phyloP scores from a whole-genome alignment of 35 echinoderm and acorn worm genomes.

The Antedon bifida region DNA sequence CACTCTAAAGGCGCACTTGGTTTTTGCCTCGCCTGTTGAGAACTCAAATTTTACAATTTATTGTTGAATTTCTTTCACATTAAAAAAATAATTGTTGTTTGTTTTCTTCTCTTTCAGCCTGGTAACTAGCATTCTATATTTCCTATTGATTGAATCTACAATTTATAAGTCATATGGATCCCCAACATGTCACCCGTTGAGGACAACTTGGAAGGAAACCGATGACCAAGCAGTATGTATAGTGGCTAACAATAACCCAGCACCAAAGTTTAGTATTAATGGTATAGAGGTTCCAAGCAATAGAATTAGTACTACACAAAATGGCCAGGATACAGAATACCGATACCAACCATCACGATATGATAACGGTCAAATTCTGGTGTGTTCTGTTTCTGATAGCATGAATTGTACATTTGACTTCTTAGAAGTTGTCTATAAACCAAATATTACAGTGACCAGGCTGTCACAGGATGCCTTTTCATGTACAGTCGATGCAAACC shows the following conservation, averaged over 20 bases:
- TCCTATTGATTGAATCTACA: neutral
- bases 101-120: neutral
- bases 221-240: neutral
- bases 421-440: neutral
- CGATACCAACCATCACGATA: neutral
- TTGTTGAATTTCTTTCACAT: too few species aligned
- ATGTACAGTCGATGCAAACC: neutral
- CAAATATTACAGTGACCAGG: neutral
- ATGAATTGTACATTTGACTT: neutral
- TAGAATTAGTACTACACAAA: neutral
- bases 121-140: neutral
- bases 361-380: neutral
- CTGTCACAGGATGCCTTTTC: neutral
- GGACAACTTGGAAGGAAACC: neutral
- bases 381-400: neutral
- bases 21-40: too few species aligned
- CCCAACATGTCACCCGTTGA: neutral
- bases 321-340: neutral
- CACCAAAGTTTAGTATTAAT: neutral
- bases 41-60: too few species aligned
- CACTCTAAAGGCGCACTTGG: too few species aligned
- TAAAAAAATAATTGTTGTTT: too few species aligned
- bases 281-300: neutral
- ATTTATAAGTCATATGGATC: neutral
- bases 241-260: neutral